Base-by-base conservation (phyloP, 2,113 vertebrate genomes). In the Brachionichthys hirsutus region DNA sequence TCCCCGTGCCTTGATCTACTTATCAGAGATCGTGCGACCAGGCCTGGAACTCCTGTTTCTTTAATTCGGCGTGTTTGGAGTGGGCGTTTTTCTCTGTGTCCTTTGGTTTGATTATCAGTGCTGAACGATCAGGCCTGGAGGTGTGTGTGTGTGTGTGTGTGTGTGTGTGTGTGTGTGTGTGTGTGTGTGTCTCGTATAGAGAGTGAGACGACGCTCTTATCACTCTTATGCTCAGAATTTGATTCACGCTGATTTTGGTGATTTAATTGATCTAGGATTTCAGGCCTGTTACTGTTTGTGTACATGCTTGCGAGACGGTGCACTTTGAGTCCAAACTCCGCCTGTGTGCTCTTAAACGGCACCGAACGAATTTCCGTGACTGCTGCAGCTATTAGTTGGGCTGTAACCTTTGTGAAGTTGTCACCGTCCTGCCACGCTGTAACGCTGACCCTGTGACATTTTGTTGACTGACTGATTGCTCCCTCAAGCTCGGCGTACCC, bases 1-100 rank as follows among this genome's bases (percentile, higher is more conserved):
- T 85, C 87, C 87, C 85, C 13, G 30, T 49, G 82, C 88, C 88
- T 88, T 88, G 71, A 88, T 88, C 85, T 90, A 65, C 85, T 88
- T 87, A 88, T 88, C 87, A 79, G 81, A 82, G 82, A 87, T 86
- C 54, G 73, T 70, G 67, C 72, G 77, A 75, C 80, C 74, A 47
- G 70, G 78, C 82, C 85, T 80, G 68, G 54, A 61, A 85, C 84
- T 77, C 71, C 77, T 84, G 70, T 77, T 86, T 73, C 73, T 85
- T 80, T 77, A 86, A 85, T 83, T 82, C 80, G 62, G 73, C 75
- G 67, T 84, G 83, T 85, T 85, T 82, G 68, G 81, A 87, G 82
- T 83, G 84, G 81, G 82, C 84, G 81, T 86, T 84, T n/a, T 78
- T 82, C 72, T 74, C 64, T 77, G 75, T 88, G 82, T 86, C 79